phyloP scores from a whole-genome alignment of 1,140 invertebrate species.

The Venustaconcha ellipsiformis region DNA sequence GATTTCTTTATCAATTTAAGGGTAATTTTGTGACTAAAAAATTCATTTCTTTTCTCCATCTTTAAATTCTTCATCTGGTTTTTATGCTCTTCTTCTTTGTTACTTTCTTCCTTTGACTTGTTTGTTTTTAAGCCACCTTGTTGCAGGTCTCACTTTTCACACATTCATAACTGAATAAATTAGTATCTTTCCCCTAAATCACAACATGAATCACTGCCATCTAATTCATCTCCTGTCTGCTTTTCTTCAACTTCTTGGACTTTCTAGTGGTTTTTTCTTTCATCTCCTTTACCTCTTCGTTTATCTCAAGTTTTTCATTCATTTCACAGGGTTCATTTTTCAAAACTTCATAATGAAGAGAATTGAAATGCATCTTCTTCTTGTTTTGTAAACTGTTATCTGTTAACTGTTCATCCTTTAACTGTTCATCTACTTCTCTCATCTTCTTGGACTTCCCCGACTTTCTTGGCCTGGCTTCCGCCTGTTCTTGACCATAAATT shows the following conservation, averaged over 20 bases:
- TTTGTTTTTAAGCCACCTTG: slow-evolving; percentile 12
- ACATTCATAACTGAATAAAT: not conserved
- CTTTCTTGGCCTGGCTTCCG: not conserved
- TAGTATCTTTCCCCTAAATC: not conserved
- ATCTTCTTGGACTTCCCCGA: slow-evolving; percentile 13
- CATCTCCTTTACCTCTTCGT: slow-evolving; percentile 6
- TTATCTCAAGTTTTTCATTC: slow-evolving; percentile 7
- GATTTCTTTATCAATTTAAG: too few relatives aligned
- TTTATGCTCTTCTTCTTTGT: not conserved
- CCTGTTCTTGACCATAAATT: not conserved
- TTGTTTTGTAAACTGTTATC: not conserved
- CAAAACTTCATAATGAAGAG: too few relatives aligned
- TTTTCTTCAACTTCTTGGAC: not conserved
- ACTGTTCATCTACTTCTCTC: slow-evolving; percentile 11
- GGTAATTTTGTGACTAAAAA: too few relatives aligned
- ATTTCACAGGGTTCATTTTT: not conserved
- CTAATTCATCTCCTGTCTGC: not conserved
- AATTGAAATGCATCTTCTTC: not conserved
- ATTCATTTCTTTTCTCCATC: too few relatives aligned
- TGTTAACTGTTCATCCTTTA: not conserved
- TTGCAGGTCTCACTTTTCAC: not conserved
- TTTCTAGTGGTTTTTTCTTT: not conserved
- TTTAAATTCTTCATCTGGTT: too few relatives aligned
- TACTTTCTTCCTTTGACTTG: slow-evolving; percentile 18
- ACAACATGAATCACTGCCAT: not conserved